These are phyloP conservation scores for Mus musculus DNA, from an alignment of 2,113 vertebrate species.

Conservation along the genomic window GRCm39 chrX:164945501-164946000, in stretches of 20 bases:
- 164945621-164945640: constrained; percentile 18
- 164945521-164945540: background rate
- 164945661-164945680: background rate
- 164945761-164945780: background rate
- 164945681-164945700: background rate
- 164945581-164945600: background rate
- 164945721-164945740: constrained; percentile 31
- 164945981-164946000: constrained; percentile 5
- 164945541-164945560: background rate
- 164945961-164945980: constrained; percentile 71
- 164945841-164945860: background rate
- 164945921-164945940: constrained; percentile 9
- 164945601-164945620: background rate
- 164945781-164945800: constrained; percentile 39
- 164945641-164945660: constrained; percentile 22
- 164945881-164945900: background rate
- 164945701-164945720: background rate
- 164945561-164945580: background rate
- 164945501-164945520: background rate
- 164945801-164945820: background rate
- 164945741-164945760: constrained; percentile 25
- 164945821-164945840: background rate
- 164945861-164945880: constrained; percentile 8
- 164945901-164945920: background rate
- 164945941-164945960: background rate